These are phyloP conservation scores for Gortyna flavago DNA, from an alignment of 2,888 invertebrate species.

Conservation along the genomic window DNA sequence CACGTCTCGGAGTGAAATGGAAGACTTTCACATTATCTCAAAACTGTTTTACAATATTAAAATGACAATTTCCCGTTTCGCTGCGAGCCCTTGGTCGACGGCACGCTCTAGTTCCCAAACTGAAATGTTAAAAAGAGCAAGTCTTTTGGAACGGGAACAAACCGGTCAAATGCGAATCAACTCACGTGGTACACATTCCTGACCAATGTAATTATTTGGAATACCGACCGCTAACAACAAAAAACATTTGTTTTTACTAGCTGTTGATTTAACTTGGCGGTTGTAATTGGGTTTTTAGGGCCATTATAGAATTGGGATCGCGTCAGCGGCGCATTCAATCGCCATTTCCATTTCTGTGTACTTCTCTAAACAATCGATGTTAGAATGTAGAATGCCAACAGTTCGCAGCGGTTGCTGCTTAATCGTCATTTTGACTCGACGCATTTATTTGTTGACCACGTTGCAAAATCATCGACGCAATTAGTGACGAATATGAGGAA, in stretches of 20 bases:
- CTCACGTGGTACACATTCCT: constrained; percentile 45
- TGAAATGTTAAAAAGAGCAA: constrained; percentile 76
- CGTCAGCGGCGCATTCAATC: constrained; percentile 25
- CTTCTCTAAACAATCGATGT: constrained; percentile 31
- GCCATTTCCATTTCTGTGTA: constrained; percentile 28
- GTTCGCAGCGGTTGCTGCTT: constrained; percentile 16
- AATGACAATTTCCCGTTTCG: constrained; percentile 59
- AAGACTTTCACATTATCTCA: constrained; percentile 65
- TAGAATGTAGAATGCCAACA: constrained; percentile 3
- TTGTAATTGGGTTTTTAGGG: constrained; percentile 51
- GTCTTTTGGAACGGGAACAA: constrained; percentile 74
- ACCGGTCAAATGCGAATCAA: constrained; percentile 58
- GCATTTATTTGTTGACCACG: constrained; percentile 31
- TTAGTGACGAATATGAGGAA: constrained; percentile 42
- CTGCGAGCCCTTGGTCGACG: constrained; percentile 64
- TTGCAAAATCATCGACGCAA: constrained; percentile 24
- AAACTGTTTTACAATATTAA: constrained; percentile 63
- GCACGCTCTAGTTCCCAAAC: constrained; percentile 81
- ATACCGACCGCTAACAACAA: constrained; percentile 51
- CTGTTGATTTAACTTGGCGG: constrained; percentile 42
- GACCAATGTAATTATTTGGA: constrained; percentile 54
- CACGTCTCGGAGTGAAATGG: constrained; percentile 63
- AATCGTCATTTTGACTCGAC: constrained; percentile 10
- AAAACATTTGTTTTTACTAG: constrained; percentile 34
- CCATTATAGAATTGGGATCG: constrained; percentile 37